These are phyloP conservation scores for Tenthredo scrophulariae DNA, from an alignment of 2,888 invertebrate genomes.

Conservation along the genomic window DNA sequence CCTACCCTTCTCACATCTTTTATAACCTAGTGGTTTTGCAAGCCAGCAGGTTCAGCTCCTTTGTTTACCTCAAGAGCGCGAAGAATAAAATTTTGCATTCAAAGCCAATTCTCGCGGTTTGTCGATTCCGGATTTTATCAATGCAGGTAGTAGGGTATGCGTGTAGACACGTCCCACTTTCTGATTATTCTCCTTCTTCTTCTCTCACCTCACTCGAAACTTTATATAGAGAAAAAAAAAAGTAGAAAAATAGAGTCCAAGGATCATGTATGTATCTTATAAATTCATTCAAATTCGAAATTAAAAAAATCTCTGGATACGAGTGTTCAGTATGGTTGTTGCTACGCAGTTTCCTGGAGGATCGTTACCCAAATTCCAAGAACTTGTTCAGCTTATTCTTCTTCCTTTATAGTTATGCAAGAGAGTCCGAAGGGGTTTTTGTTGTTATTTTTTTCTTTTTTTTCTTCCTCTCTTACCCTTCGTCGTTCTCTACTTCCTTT, in stretches of 20 bases:
- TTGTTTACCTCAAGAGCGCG: constrained; percentile 43
- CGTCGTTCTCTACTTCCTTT: constrained; percentile 31
- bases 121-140: constrained; percentile 9
- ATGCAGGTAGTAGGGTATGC: neutral
- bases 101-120: constrained; percentile 25
- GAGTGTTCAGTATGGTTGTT: constrained; percentile 12
- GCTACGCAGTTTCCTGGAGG: constrained; percentile 40
- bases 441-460: constrained; percentile 20
- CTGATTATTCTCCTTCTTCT: neutral
- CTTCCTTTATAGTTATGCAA: constrained; percentile 44
- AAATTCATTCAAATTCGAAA: neutral
- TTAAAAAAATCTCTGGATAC: neutral
- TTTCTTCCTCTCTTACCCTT: neutral
- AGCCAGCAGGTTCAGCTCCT: constrained; percentile 41
- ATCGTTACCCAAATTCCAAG: constrained; percentile 45
- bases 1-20: constrained; percentile 45
- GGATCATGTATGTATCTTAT: neutral
- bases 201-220: neutral
- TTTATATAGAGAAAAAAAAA: neutral
- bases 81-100: constrained; percentile 21
- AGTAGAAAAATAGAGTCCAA: neutral
- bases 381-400: constrained; percentile 29
- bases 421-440: neutral
- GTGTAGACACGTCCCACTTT: neutral
- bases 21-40: constrained; percentile 38